Evolutionary conservation across 2,888 invertebrate genomes (phyloP), one percentile per base, ranked within the genome.

Genomic region (Leptura quadrifasciata): DNA sequence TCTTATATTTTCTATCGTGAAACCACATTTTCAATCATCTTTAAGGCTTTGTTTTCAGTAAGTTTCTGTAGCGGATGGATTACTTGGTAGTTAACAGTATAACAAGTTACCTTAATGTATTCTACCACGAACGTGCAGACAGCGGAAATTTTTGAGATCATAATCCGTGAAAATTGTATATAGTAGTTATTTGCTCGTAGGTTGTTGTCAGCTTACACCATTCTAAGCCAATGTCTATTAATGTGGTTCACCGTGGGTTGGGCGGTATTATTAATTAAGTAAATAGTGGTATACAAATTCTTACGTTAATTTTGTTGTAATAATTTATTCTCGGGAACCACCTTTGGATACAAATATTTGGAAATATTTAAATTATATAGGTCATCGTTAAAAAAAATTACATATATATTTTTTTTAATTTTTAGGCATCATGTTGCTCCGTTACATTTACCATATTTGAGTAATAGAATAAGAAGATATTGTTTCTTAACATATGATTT

Each of bases 11-110:
- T 54, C 15, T 15, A 68, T 57, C 17, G 35, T 27, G 17, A 68
- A 68, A 55, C 35, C 10, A 27, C 35, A 55, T 68, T 57, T 68
- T 68, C 54, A 35, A 68, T 68, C 68, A 68, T 54, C 68, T 27
- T n/a, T 24, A 21, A 67, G 52, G 54, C 12, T 57, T 55, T 68
- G 35, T 24, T 57, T 64, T 47, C 27, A n/a, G 18, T 24, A 12
- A 20, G 20, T 47, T 47, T 39, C 15, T 47, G 47, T 8, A 39
- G 47, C 47, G 64, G 35, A 64, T 18, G 21, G 64, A 64, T 47
- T 64, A 47, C 21, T 21, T 10, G 18, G 57, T 9, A 57, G 47
- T 47, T 47, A 47, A n/a, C 47, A 47, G 47, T 12, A 47, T 15
- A 47, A 47, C 47, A 47, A 47, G 47, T 47, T 47, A 47, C n/a